Evolutionary conservation across 2,113 vertebrate species (phyloP), one percentile per base, ranked within the genome.

Genomic region (Sorex fumeus): DNA sequence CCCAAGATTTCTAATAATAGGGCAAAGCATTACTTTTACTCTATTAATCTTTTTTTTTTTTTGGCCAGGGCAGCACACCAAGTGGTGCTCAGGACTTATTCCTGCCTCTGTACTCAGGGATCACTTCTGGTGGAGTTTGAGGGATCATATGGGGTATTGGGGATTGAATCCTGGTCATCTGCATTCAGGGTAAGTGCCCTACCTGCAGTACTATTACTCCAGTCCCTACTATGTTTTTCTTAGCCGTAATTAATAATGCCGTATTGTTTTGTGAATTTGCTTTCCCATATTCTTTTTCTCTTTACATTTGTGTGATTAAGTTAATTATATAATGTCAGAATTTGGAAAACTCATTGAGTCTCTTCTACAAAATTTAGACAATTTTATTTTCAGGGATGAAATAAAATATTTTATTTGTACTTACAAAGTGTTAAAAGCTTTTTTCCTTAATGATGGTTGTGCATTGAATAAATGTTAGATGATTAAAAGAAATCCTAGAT

Each of bases 401-500:
- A 95, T 97, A 98, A 97, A 98, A 97, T 97, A 94, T 97, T 96
- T 90, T 94, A 97, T 96, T 97, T 97, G 90, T 97, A 95, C 76
- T 96, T 96, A 77, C 50, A 92, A 94, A 93, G 74, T 83, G 75
- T 96, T 57, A 32, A 8, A 81, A 10, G 11, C 43, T 74, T 88
- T 84, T 94, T 92, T 50, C 47, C 36, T 90, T 28, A 71, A 3
- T 80, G 13, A n/a, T 36, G 16, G 60, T 18, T 62, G 1, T 71
- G 12, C 64, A 69, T 83, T 95, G 96, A 76, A 83, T 83, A 78
- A 53, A 32, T 93, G 76, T 28, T 90, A 87, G 94, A 69, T 27
- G 47, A 57, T 50, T 72, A 0, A 15, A 94, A 76, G n/a, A 50
- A 85, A 79, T 92, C 27, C 62, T 93, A 83, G 21, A 82, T 82